A percentile compares a stretch with the other conserved stretches of the same genome.
Evolutionary conservation across 2,888 invertebrate species (phyloP).

Genomic region (Tipula helvola): DNA sequence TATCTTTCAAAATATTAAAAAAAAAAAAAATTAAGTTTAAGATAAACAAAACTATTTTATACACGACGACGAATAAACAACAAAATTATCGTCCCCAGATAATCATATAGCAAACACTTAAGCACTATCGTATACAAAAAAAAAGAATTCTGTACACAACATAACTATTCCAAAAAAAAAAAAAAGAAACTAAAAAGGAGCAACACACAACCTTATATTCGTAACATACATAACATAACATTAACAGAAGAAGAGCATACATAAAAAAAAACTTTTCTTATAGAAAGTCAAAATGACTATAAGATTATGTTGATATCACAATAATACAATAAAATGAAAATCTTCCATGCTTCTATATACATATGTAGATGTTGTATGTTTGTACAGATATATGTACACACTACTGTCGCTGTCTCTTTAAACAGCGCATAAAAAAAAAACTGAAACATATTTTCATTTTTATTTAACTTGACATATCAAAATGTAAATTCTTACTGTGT

Average conservation of each 20-base stretch:
- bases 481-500: not conserved
- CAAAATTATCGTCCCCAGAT: not conserved
- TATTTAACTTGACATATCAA: not conserved
- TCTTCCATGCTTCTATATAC: not conserved
- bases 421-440: not conserved
- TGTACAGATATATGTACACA: not conserved
- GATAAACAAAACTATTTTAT: not conserved
- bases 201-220: not conserved
- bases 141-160: not conserved
- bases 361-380: not conserved
- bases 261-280: not conserved
- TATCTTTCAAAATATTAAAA: not conserved
- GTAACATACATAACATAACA: not conserved
- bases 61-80: not conserved
- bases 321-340: not conserved
- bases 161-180: not conserved
- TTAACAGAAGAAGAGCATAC: not conserved
- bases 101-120: slow-evolving; percentile 4
- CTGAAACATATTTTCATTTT: not conserved
- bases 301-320: not conserved
- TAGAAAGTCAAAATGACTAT: not conserved
- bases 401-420: slow-evolving; percentile 4
- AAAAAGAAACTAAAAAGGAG: not conserved
- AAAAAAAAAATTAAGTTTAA: not conserved
- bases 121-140: not conserved